These are phyloP conservation scores for Doryteuthis pealeii DNA, from an alignment of 1,140 invertebrate genomes.

Conservation along the genomic window DNA sequence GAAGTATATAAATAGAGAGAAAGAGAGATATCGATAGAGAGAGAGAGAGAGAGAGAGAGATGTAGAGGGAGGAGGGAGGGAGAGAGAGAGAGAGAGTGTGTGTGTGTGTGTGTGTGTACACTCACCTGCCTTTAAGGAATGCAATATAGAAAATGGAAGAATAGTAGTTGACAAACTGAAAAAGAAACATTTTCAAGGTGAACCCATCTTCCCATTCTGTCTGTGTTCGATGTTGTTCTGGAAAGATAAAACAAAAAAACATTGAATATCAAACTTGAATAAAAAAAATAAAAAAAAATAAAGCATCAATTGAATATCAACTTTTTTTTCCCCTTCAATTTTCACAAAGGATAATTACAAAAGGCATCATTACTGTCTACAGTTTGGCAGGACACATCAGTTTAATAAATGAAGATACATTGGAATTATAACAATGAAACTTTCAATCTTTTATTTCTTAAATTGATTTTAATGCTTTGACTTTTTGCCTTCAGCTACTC, in stretches of 20 bases:
- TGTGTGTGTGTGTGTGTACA: too few relatives aligned
- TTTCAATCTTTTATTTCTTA: too few relatives aligned
- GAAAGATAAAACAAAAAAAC: conserved; percentile 22
- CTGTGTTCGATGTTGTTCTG: conserved; percentile 76
- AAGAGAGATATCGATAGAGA: neutral
- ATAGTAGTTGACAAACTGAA: conserved; percentile 97
- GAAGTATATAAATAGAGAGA: too few relatives aligned
- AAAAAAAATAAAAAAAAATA: neutral
- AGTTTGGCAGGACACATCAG: too few relatives aligned
- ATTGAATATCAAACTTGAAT: conserved; percentile 12
- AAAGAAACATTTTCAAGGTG: conserved; percentile 96
- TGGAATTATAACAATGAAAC: too few relatives aligned
- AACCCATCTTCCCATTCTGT: conserved; percentile 95
- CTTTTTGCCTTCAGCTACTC: too few relatives aligned
- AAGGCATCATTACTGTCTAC: too few relatives aligned
- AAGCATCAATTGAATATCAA: conserved; percentile 1
- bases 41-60: too few relatives aligned
- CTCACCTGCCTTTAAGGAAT: conserved; percentile 85
- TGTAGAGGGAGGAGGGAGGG: neutral
- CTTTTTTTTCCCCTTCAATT: neutral
- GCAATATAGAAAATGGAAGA: conserved; percentile 95
- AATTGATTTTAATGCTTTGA: too few relatives aligned
- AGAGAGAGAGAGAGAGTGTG: too few relatives aligned
- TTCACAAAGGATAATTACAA: too few relatives aligned
- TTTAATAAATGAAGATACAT: too few relatives aligned